Evolutionary conservation across 2,113 vertebrate genomes (phyloP), one percentile per base, ranked within the genome.

Genomic region (Connochaetes taurinus): DNA sequence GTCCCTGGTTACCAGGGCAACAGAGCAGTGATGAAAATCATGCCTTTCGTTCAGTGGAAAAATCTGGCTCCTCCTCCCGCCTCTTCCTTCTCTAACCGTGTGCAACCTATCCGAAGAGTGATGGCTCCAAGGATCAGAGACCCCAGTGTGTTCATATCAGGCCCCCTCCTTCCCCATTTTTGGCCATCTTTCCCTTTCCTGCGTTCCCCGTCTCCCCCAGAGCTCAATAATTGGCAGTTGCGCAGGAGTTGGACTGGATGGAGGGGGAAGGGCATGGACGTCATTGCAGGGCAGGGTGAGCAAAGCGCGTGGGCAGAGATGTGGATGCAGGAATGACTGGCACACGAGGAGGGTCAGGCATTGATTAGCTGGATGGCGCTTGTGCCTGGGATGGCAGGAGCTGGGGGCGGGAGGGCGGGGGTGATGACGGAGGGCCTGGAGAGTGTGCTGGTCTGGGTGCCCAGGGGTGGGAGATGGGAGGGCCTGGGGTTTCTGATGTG

Each of bases 1-100:
- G 98, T 96, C 97, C 97, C 95, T 97, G 96, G 98, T 98, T 98
- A 96, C 98, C 98, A 95, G 96, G 98, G 97, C 96, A 98, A 98
- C 98, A 96, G 97, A 97, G 98, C 97, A 97, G 97, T 97, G 98
- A 97, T 98, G 98, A 98, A 98, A 98, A 98, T 97, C 92, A 97
- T 97, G 96, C 89, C 89, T 97, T 94, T 97, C 91, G 15, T 95
- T 98, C 92, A 91, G 98, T 98, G 98, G 97, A 97, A 97, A 98
- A 98, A 96, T 98, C 90, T 97, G 74, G 93, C 96, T 98, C 97
- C 96, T 98, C 96, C 96, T 95, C 83, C 95, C 33, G 1, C 87
- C 91, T 95, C 76, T 92, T 97, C 93, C 60, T 80, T 57, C 92
- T 90, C 92, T 86, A 60, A 94, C 97, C 19, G 29, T 80, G 82